Conservation (phyloP, 2,888 invertebrate species). For the Drosophila robusta region DNA sequence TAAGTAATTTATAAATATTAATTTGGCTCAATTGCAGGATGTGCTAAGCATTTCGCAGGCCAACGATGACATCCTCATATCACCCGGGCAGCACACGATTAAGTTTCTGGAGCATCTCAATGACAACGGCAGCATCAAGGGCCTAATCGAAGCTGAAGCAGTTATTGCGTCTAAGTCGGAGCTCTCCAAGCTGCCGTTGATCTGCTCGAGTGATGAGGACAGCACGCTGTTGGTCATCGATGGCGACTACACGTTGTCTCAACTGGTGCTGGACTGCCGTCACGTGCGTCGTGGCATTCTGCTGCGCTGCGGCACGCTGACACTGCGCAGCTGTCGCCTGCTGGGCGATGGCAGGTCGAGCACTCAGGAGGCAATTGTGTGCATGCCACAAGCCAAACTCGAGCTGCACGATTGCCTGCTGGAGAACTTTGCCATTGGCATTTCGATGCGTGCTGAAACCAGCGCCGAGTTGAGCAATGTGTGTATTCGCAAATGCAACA, state of each 20-base stretch:
- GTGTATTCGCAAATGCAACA: conserved; percentile 53
- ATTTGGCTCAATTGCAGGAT: conserved; percentile 72
- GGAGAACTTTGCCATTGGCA: conserved; percentile 86
- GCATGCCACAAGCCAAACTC: conserved; percentile 83
- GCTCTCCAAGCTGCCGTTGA: conserved; percentile 71
- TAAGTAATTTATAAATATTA: background rate
- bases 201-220: conserved; percentile 85
- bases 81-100: conserved; percentile 86
- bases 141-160: conserved; percentile 35
- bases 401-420: conserved; percentile 86
- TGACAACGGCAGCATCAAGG: conserved; percentile 84
- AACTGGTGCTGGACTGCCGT: conserved; percentile 86
- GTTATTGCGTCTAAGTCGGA: conserved; percentile 10
- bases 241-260: conserved; percentile 86
- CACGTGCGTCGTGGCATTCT: conserved; percentile 86
- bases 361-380: conserved; percentile 87
- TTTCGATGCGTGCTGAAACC: conserved; percentile 83
- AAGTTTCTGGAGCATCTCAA: conserved; percentile 86
- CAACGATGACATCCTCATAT: conserved; percentile 86
- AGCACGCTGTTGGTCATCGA: conserved; percentile 86
- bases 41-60: conserved; percentile 81
- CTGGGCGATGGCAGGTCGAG: conserved; percentile 86
- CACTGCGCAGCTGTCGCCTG: conserved; percentile 86
- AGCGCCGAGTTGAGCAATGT: conserved; percentile 40
- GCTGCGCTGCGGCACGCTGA: conserved; percentile 85